These are phyloP conservation scores for Cistogaster globosa DNA, from an alignment of 2,888 invertebrate species.

Conservation along the genomic window DNA sequence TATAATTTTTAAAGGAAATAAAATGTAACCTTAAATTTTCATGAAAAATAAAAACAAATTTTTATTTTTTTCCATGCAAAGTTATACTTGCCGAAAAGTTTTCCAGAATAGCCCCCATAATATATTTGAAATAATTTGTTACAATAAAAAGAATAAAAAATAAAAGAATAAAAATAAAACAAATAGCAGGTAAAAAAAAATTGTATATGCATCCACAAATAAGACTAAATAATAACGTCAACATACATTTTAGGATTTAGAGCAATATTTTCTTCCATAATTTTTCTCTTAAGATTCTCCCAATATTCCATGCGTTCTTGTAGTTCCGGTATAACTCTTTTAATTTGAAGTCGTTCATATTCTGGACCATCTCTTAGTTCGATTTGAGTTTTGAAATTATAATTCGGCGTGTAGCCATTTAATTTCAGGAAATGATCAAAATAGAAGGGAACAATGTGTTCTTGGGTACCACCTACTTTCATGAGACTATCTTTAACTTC, in stretches of 20 bases:
- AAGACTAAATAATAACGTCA: constrained; percentile 74
- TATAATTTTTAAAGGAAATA: too few species aligned
- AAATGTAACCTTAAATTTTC: too few species aligned
- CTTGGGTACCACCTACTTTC: constrained; percentile 77
- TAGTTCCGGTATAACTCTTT: constrained; percentile 74
- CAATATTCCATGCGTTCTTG: constrained; percentile 76
- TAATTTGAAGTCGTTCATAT: constrained; percentile 74
- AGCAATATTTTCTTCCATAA: constrained; percentile 81
- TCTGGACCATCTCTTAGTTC: constrained; percentile 80
- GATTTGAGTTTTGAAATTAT: constrained; percentile 81
- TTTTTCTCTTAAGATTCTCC: constrained; percentile 76
- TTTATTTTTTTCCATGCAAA: too few species aligned
- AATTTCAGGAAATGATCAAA: constrained; percentile 81
- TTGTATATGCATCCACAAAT: not conserved
- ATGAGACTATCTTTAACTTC: constrained; percentile 76
- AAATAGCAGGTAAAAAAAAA: not conserved
- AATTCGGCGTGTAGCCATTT: constrained; percentile 81
- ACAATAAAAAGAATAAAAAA: too few species aligned
- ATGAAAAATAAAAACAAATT: too few species aligned
- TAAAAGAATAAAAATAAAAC: not conserved
- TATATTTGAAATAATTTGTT: too few species aligned
- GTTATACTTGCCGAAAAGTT: too few species aligned
- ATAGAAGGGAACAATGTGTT: constrained; percentile 81
- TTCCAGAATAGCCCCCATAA: too few species aligned
- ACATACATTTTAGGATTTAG: constrained; percentile 80